phyloP scores from a whole-genome alignment of 2,888 invertebrate species.

The Hirtodrosophila histrioides region DNA sequence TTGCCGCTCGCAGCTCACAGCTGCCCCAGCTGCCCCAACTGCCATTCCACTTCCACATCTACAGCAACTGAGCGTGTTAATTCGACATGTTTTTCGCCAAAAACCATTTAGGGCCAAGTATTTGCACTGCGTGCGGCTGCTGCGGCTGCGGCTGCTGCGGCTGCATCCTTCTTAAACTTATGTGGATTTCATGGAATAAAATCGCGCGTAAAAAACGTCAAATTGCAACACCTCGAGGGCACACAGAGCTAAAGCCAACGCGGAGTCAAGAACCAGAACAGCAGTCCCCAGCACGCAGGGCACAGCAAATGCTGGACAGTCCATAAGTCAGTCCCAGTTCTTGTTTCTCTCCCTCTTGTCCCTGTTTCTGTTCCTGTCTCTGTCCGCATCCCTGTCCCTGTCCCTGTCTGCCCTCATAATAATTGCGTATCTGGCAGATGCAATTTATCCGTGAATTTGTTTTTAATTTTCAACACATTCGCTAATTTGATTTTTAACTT shows the following conservation, averaged over 20 bases:
- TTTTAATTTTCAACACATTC: slow-evolving; percentile 85
- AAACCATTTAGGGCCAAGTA: slow-evolving; percentile 81
- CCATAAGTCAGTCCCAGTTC: slow-evolving; percentile 62
- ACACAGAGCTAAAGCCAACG: slow-evolving; percentile 37
- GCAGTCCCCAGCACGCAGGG: slow-evolving; percentile 15
- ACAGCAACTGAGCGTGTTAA: slow-evolving; percentile 78
- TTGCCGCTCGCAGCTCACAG: slow-evolving; percentile 32
- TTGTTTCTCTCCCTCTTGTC: slow-evolving; percentile 15
- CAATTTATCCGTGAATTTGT: slow-evolving; percentile 85
- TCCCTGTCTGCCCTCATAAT: slow-evolving; percentile 71
- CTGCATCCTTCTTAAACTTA: slow-evolving; percentile 55
- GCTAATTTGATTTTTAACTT: slow-evolving; percentile 85
- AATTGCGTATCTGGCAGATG: slow-evolving; percentile 83
- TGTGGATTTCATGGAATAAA: slow-evolving; percentile 76
- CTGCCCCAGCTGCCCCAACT: slow-evolving; percentile 33
- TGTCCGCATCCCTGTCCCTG: slow-evolving; percentile 57
- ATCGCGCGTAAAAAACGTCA: slow-evolving; percentile 82
- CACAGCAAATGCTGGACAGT: slow-evolving; percentile 41
- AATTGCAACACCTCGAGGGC: slow-evolving; percentile 83
- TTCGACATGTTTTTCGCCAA: slow-evolving; percentile 82
- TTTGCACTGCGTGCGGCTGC: slow-evolving; percentile 79
- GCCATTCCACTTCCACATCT: slow-evolving; percentile 22
- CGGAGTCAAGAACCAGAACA: slow-evolving; percentile 28
- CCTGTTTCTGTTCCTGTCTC: slow-evolving; percentile 24
- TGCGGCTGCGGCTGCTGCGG: slow-evolving; percentile 36